Conservation (phyloP, 2,113 vertebrate species). For the Embiotoca jacksoni region DNA sequence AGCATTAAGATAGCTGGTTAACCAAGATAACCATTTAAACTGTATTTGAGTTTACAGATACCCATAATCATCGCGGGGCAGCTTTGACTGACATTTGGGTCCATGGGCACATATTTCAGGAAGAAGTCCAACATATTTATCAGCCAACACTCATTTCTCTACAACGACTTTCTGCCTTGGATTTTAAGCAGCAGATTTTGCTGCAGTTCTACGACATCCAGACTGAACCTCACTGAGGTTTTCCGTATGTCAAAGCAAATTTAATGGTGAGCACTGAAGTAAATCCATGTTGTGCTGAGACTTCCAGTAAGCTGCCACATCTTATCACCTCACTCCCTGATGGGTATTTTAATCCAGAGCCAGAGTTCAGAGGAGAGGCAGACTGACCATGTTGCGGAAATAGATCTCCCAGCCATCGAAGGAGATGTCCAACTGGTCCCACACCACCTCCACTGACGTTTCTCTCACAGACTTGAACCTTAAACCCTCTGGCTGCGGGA, state of each 20-base stretch:
- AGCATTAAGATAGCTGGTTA: too few relatives aligned
- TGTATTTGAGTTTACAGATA: too few relatives aligned
- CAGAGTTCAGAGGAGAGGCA: slow-evolving; percentile 17
- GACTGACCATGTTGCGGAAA: slow-evolving; percentile 90
- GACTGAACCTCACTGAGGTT: slow-evolving; percentile 37
- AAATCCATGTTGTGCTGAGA: slow-evolving; percentile 61
- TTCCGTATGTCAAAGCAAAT: slow-evolving; percentile 60
- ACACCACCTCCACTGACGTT: slow-evolving; percentile 92
- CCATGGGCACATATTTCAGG: too few relatives aligned
- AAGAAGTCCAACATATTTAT: background rate
- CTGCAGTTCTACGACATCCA: slow-evolving; percentile 27
- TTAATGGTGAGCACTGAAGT: slow-evolving; percentile 41
- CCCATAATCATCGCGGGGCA: too few relatives aligned
- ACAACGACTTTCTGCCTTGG: slow-evolving; percentile 20
- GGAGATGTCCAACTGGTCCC: slow-evolving; percentile 92
- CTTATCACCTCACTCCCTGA: slow-evolving; percentile 29
- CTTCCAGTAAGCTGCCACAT: slow-evolving; percentile 42
- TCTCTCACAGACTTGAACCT: slow-evolving; percentile 93
- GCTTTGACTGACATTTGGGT: too few relatives aligned
- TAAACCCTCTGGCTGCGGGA: slow-evolving; percentile 92
- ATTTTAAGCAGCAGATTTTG: slow-evolving; percentile 38
- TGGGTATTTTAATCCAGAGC: slow-evolving; percentile 30
- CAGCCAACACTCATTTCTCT: slow-evolving; percentile 33
- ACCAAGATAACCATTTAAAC: too few relatives aligned
- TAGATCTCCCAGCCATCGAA: slow-evolving; percentile 94